phyloP scores from a whole-genome alignment of 2,113 vertebrate genomes.

The Cathartes aura region DNA sequence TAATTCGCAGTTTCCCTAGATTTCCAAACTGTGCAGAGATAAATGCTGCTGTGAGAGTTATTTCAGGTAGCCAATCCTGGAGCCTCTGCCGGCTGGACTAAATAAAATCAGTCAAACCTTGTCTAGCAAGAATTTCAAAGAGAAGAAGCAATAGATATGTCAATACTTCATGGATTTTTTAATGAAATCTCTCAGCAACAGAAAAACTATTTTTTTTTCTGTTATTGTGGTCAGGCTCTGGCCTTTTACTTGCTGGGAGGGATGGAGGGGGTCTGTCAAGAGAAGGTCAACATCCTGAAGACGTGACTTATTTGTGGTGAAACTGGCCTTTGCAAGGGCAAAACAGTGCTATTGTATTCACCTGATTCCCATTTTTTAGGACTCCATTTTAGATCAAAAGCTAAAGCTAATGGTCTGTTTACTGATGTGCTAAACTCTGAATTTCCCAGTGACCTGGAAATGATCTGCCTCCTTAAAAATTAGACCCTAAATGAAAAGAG shows the following conservation, averaged over 20 bases:
- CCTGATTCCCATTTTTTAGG: not conserved
- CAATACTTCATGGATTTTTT: constrained; percentile 34
- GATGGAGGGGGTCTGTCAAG: not conserved
- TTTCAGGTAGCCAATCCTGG: not conserved
- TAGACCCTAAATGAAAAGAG: not conserved
- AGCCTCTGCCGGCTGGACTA: not conserved
- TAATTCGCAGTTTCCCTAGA: not conserved
- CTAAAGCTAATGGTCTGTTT: not conserved
- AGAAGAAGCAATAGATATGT: constrained; percentile 3
- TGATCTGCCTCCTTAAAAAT: not conserved
- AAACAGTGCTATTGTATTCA: not conserved
- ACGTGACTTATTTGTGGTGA: not conserved
- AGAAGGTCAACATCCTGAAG: not conserved
- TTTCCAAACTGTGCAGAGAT: not conserved
- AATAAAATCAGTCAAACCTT: constrained; percentile 6
- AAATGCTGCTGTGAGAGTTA: not conserved
- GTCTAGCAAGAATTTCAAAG: constrained; percentile 21
- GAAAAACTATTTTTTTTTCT: not conserved
- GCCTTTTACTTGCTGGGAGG: constrained; percentile 9
- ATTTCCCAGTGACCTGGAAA: not conserved
- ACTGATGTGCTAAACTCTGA: not conserved
- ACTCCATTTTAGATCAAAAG: not conserved
- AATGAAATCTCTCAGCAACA: constrained; percentile 10
- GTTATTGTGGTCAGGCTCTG: not conserved
- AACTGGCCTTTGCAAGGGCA: not conserved